These are phyloP conservation scores for Syritta pipiens DNA, from an alignment of 2,888 invertebrate species.

Conservation along the genomic window DNA sequence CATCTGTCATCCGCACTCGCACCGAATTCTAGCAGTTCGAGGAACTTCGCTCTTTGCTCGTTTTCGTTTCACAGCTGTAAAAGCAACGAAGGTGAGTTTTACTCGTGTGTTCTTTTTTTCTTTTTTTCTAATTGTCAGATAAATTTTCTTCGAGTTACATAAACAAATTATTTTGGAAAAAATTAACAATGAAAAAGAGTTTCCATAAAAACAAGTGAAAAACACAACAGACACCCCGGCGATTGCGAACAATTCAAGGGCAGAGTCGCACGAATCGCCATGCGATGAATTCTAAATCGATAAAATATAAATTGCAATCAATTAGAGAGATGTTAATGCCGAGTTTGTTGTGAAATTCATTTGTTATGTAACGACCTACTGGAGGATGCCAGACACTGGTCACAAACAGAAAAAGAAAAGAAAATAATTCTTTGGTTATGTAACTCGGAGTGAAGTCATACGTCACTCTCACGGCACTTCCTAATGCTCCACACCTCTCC, in stretches of 20 bases:
- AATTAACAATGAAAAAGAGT: neutral
- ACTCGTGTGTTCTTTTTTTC: slow-evolving; percentile 11
- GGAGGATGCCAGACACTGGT: neutral
- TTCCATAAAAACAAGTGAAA: neutral
- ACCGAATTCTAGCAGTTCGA: slow-evolving; percentile 30
- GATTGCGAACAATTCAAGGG: slow-evolving; percentile 25
- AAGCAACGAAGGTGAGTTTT: slow-evolving; percentile 59
- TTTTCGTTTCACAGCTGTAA: slow-evolving; percentile 62
- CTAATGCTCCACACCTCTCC: slow-evolving; percentile 1
- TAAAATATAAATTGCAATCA: slow-evolving; percentile 7
- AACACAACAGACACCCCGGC: neutral
- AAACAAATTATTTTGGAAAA: slow-evolving; percentile 47
- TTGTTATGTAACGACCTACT: slow-evolving; percentile 20
- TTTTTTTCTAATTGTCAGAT: too few species aligned
- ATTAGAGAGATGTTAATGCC: neutral
- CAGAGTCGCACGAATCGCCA: neutral
- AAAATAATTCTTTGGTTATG: slow-evolving; percentile 54
- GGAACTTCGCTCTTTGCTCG: slow-evolving; percentile 43
- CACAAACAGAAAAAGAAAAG: neutral
- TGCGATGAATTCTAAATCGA: slow-evolving; percentile 13
- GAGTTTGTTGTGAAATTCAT: slow-evolving; percentile 22
- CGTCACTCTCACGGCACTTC: slow-evolving; percentile 32
- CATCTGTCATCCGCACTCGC: slow-evolving; percentile 39
- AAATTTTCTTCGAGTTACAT: slow-evolving; percentile 46
- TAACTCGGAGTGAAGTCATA: slow-evolving; percentile 28